Percentiles rank a stretch among this genome's conserved stretches.
phyloP scores from a whole-genome alignment of 1,140 invertebrate species.

The Drosophila paulistorum region DNA sequence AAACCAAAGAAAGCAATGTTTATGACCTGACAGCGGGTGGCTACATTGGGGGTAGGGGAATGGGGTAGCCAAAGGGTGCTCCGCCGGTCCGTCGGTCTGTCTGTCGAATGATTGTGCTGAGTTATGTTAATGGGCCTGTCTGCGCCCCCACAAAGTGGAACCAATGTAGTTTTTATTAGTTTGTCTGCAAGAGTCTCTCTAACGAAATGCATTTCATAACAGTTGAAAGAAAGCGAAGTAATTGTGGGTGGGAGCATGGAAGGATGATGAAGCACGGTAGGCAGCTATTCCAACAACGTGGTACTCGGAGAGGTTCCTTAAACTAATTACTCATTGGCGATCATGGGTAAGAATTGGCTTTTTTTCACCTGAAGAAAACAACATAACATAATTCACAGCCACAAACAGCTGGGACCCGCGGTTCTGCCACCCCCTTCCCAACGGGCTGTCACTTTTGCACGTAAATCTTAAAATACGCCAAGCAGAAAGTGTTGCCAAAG shows the following conservation, averaged over 20 bases:
- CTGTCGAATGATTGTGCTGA: conserved; percentile 53
- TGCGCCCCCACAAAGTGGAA: conserved; percentile 68
- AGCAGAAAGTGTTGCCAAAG: conserved; percentile 71
- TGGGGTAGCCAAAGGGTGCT: conserved; percentile 49
- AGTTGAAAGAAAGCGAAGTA: conserved; percentile 21
- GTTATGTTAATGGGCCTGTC: conserved; percentile 72
- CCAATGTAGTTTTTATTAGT: conserved; percentile 29
- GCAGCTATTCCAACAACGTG: too few species aligned
- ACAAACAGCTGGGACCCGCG: conserved; percentile 60
- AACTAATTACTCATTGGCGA: conserved; percentile 20
- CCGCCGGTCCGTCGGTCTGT: conserved; percentile 33
- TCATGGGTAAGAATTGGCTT: conserved; percentile 3
- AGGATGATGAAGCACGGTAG: neutral
- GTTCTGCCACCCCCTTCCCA: neutral
- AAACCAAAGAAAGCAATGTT: conserved; percentile 80
- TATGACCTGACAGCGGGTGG: conserved; percentile 64
- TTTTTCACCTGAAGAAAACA: conserved; percentile 11
- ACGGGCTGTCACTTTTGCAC: conserved; percentile 64
- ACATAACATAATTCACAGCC: conserved; percentile 67
- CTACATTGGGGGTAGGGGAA: neutral
- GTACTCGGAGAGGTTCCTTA: neutral
- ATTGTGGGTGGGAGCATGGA: neutral
- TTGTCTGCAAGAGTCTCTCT: conserved; percentile 28
- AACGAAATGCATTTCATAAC: conserved; percentile 38
- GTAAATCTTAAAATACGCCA: conserved; percentile 76